Evolutionary conservation across 2,113 vertebrate genomes (phyloP).

Genomic region (Pagrus major): DNA sequence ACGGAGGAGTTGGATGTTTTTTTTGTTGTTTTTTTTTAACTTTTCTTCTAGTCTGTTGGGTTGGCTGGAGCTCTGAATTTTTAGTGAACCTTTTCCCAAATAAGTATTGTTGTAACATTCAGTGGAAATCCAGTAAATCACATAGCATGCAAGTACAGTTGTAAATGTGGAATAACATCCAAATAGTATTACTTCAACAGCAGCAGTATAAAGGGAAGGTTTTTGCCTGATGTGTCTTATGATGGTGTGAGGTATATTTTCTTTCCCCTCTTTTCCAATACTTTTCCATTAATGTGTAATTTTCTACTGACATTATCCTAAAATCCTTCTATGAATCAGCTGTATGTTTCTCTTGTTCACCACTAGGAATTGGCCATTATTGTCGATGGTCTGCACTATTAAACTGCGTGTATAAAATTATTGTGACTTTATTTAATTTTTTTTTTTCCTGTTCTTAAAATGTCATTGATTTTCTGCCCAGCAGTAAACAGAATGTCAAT

Average conservation of each 20-base stretch:
- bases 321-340: not conserved
- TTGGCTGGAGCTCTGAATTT: not conserved
- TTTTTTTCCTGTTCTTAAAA: not conserved
- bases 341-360: not conserved
- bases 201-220: constrained; percentile 23
- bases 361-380: not conserved
- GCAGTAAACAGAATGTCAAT: not conserved
- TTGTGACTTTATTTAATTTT: not conserved
- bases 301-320: not conserved
- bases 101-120: not conserved
- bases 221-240: not conserved
- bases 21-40: not conserved
- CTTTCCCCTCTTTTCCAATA: not conserved
- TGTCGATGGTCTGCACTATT: not conserved
- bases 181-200: constrained; percentile 10
- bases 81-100: not conserved
- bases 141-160: not conserved
- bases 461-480: not conserved
- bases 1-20: not conserved
- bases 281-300: not conserved
- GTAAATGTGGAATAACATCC: not conserved
- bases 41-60: not conserved
- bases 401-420: not conserved
- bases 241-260: not conserved
- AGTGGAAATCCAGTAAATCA: not conserved